Evolutionary conservation across 92 coral and sea anemone species (phyloP).

Genomic region (Pocillopora grandis): DNA sequence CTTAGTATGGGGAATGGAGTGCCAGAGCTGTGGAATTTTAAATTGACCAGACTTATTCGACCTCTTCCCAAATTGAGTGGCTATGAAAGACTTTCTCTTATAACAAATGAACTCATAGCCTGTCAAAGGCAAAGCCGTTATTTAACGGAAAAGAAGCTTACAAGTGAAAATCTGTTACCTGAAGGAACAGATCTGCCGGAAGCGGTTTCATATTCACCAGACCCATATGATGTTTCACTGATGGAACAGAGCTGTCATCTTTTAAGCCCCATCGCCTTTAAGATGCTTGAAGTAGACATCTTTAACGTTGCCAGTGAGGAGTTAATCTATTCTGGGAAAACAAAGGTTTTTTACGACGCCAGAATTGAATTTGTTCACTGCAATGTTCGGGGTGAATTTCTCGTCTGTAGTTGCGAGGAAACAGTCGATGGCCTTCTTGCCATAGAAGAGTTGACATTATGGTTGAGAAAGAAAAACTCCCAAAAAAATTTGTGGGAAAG

Average conservation of each 20-base stretch:
- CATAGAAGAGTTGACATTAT: neutral
- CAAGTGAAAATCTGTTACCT: neutral
- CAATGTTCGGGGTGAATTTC: neutral
- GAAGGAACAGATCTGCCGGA: neutral
- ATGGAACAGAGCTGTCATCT: no score
- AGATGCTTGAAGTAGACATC: neutral
- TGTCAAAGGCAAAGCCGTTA: neutral
- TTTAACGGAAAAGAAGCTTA: no score
- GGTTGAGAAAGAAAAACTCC: neutral
- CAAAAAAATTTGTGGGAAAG: neutral
- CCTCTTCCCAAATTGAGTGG: neutral
- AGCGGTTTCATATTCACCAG: neutral
- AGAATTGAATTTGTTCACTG: neutral
- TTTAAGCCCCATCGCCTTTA: neutral
- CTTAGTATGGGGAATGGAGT: neutral
- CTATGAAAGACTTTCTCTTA: neutral
- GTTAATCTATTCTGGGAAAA: neutral
- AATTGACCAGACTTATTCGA: neutral
- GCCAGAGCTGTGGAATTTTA: slow-evolving; percentile 22
- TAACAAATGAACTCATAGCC: slow-evolving; percentile 4
- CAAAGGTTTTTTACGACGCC: neutral
- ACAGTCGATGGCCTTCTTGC: no score
- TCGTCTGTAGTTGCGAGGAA: neutral
- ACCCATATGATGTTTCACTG: no score
- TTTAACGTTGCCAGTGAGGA: neutral